Percentiles rank a stretch among this genome's conserved stretches.
Conservation (phyloP, 2,797 vertebrate genomes). For the Myiothlypis coronata region DNA sequence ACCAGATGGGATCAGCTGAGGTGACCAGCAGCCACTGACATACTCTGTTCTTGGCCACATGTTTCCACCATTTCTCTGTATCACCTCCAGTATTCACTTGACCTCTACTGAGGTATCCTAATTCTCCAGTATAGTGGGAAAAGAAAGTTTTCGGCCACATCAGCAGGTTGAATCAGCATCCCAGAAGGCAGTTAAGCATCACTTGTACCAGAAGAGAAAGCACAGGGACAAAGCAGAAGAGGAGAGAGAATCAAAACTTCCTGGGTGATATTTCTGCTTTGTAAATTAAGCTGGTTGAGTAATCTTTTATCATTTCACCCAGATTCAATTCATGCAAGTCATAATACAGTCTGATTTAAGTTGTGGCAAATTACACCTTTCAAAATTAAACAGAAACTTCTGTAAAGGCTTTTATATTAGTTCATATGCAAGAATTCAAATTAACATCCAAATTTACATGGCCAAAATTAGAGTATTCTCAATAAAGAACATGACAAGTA, state of each 20-base stretch:
- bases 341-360: background rate
- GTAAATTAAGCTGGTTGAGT: background rate
- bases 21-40: background rate
- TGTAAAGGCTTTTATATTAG: background rate
- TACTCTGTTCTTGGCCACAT: background rate
- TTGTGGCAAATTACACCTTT: background rate
- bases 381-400: background rate
- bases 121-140: background rate
- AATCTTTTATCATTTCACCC: background rate
- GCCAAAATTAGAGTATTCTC: background rate
- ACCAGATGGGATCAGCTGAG: background rate
- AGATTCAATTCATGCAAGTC: background rate
- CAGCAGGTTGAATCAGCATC: background rate
- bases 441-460: background rate
- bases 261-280: background rate
- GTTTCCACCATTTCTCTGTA: background rate
- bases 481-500: background rate
- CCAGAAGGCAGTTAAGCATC: background rate
- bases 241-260: background rate
- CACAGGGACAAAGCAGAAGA: background rate
- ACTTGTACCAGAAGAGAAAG: background rate
- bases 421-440: background rate
- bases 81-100: background rate
- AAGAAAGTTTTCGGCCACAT: background rate
- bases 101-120: background rate